Conservation (phyloP, 1,140 invertebrate species). For the Apis florea region DNA sequence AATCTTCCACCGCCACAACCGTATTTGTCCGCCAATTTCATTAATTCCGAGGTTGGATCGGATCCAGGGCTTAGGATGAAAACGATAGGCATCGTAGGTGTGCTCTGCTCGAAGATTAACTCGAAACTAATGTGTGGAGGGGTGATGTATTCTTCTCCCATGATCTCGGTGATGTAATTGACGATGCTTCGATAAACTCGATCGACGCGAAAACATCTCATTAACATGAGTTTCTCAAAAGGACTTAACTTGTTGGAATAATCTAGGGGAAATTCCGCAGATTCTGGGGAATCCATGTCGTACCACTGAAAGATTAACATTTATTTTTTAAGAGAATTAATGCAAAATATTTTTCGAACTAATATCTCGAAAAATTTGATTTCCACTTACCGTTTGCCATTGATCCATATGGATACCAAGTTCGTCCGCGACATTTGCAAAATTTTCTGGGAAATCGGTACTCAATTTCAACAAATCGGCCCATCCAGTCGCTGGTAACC, state of each 20-base stretch:
- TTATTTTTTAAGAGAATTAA: not conserved
- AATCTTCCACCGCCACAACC: conserved; percentile 88
- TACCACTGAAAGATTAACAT: conserved; percentile 85
- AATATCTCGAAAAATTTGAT: too few relatives aligned
- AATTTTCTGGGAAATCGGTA: conserved; percentile 85
- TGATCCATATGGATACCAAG: conserved; percentile 81
- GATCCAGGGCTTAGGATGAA: conserved; percentile 94
- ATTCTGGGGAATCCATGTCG: conserved; percentile 89
- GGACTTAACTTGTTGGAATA: conserved; percentile 84
- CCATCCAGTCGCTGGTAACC: conserved; percentile 88
- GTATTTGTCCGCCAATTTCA: conserved; percentile 89
- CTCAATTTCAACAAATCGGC: conserved; percentile 89
- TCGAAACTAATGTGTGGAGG: conserved; percentile 91
- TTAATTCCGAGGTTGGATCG: conserved; percentile 93
- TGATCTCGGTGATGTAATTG: conserved; percentile 88
- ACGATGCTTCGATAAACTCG: conserved; percentile 90
- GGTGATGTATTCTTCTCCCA: conserved; percentile 93
- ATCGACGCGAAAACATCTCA: conserved; percentile 93
- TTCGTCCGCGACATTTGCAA: conserved; percentile 84
- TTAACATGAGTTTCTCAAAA: conserved; percentile 89
- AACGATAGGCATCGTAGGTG: conserved; percentile 88
- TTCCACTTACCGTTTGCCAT: conserved; percentile 85
- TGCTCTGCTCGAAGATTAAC: conserved; percentile 90
- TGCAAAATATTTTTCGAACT: too few relatives aligned
- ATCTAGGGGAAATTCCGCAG: conserved; percentile 83